Evolutionary conservation across 2,888 invertebrate species (phyloP).

Genomic region (Seira sanloemensis): DNA sequence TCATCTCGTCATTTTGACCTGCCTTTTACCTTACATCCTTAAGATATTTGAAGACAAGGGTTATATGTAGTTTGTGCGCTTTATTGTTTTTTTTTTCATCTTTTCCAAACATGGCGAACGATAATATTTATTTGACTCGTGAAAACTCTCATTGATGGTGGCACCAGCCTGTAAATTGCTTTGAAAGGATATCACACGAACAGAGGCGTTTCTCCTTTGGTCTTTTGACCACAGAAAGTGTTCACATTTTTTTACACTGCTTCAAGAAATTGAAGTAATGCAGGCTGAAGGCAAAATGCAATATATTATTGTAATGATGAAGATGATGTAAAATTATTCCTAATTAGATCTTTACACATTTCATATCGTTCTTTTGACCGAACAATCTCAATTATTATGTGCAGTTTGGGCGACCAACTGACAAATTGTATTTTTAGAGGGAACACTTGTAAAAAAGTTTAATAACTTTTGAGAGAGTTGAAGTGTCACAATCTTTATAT

Average conservation of each 20-base stretch:
- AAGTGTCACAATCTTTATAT: not conserved
- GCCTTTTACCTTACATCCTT: too few relatives aligned
- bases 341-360: not conserved
- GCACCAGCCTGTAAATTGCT: not conserved
- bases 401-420: not conserved
- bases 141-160: not conserved
- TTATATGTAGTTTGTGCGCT: not conserved
- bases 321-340: not conserved
- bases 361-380: not conserved
- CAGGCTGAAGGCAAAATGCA: too few relatives aligned
- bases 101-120: constrained; percentile 48
- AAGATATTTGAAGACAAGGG: too few relatives aligned
- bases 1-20: too few relatives aligned
- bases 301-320: not conserved
- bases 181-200: not conserved
- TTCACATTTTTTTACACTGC: not conserved
- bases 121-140: constrained; percentile 44
- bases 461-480: not conserved
- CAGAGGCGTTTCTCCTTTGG: not conserved
- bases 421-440: not conserved
- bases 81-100: not conserved
- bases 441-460: not conserved
- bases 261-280: too few relatives aligned
- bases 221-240: not conserved
- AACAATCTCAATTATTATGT: not conserved